phyloP scores from a whole-genome alignment of 2,797 vertebrate species.

The Chaetophractus vellerosus region DNA sequence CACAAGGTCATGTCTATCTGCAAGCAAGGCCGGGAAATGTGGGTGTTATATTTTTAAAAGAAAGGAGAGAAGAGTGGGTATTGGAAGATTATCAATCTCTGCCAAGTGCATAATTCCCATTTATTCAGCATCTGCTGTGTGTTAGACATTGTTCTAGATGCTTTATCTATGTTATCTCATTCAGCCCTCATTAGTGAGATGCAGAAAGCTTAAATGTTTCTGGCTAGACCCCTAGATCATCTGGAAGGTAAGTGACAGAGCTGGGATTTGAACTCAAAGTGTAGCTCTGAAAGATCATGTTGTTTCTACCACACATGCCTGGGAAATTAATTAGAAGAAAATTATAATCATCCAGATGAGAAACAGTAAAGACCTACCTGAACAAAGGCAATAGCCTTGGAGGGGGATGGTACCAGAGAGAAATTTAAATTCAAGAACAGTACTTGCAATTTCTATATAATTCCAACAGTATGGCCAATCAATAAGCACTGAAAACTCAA shows the following conservation, averaged over 20 bases:
- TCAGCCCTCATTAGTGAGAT: background rate
- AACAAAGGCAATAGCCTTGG: background rate
- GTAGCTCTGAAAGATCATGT: background rate
- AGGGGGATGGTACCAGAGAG: background rate
- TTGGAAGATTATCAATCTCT: background rate
- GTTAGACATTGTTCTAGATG: too few species aligned
- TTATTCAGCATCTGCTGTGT: background rate
- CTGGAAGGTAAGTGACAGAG: background rate
- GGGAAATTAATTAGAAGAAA: background rate
- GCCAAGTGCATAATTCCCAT: background rate
- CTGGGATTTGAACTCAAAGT: slow-evolving; percentile 28
- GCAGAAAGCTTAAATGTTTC: background rate
- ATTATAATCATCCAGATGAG: background rate
- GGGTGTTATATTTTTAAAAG: slow-evolving; percentile 30
- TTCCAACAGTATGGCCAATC: too few species aligned
- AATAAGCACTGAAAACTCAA: too few species aligned
- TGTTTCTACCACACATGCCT: background rate
- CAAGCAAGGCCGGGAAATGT: too few species aligned
- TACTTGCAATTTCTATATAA: background rate
- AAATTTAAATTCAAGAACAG: background rate
- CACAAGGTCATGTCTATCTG: too few species aligned
- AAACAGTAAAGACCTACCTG: background rate
- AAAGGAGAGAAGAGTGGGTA: slow-evolving; percentile 18
- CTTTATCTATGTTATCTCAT: background rate
- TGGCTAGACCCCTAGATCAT: background rate